A percentile compares a stretch with the other conserved stretches of the same genome.
phyloP scores from a whole-genome alignment of 2,888 invertebrate species.

The Xanthorhoe designata region DNA sequence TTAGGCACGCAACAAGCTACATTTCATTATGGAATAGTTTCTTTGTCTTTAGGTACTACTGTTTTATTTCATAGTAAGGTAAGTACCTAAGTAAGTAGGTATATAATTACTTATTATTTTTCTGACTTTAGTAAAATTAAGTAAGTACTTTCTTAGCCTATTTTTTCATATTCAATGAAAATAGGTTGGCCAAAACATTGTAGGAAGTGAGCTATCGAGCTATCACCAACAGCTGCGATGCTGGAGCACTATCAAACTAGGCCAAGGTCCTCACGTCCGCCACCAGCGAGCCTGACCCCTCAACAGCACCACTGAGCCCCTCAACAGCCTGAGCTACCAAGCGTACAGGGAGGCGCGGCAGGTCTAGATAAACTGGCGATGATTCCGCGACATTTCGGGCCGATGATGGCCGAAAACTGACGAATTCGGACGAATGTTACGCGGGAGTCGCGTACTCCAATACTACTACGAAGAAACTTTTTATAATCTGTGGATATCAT shows the following conservation, averaged over 20 bases:
- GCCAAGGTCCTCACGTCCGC: conserved; percentile 71
- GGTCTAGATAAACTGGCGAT: conserved; percentile 52
- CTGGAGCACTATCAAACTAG: conserved; percentile 66
- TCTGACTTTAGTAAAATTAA: too few species aligned
- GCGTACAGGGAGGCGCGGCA: conserved; percentile 46
- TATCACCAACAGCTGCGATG: conserved; percentile 59
- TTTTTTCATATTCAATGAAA: neutral
- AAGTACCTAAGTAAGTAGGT: neutral
- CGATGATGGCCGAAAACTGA: conserved; percentile 60
- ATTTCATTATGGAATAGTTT: too few species aligned
- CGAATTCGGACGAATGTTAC: conserved; percentile 57
- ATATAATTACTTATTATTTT: neutral
- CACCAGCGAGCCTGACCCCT: conserved; percentile 62
- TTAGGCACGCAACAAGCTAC: neutral
- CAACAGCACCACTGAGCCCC: conserved; percentile 52
- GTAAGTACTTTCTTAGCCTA: too few species aligned
- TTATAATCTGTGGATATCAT: too few species aligned
- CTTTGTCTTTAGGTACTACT: too few species aligned
- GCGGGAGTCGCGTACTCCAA: conserved; percentile 8
- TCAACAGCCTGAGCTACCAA: conserved; percentile 29
- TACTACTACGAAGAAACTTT: neutral
- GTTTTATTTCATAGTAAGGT: neutral
- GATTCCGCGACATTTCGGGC: conserved; percentile 49
- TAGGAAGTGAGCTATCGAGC: conserved; percentile 70
- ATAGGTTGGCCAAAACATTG: conserved; percentile 41